Evolutionary conservation across 1,140 invertebrate genomes (phyloP).

Genomic region (Panulirus ornatus): DNA sequence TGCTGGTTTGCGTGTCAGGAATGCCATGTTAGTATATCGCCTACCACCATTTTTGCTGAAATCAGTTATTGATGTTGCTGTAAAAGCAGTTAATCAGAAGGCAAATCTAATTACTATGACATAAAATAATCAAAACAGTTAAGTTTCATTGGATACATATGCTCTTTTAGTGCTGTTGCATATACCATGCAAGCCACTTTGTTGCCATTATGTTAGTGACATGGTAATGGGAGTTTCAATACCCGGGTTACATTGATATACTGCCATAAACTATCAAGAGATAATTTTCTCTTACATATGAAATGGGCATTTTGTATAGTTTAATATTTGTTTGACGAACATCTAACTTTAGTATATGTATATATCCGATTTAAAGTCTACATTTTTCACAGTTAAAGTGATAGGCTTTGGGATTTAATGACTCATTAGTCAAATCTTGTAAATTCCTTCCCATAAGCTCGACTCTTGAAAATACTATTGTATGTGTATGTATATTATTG

Average conservation of each 20-base stretch:
- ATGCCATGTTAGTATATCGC: neutral
- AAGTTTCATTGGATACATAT: neutral
- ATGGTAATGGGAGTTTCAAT: neutral
- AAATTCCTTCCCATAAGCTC: conserved; percentile 7
- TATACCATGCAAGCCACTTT: neutral
- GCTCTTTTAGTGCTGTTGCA: neutral
- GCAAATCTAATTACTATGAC: neutral
- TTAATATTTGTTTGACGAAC: conserved; percentile 14
- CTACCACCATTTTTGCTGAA: neutral
- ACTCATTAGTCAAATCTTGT: conserved; percentile 56
- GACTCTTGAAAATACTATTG: too few relatives aligned
- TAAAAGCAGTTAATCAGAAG: neutral
- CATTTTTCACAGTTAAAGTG: neutral
- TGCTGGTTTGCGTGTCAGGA: conserved; percentile 3
- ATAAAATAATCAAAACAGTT: neutral
- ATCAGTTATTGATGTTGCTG: neutral
- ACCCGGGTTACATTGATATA: neutral
- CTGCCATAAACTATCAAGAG: conserved; percentile 25
- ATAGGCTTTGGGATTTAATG: neutral
- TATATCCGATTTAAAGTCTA: neutral
- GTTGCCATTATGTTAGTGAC: neutral
- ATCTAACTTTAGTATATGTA: neutral
- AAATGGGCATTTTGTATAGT: conserved; percentile 41
- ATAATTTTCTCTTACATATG: conserved; percentile 51
- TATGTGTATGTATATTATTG: too few relatives aligned